These are phyloP conservation scores for Rhynchonycteris naso DNA, from an alignment of 2,797 vertebrate species.

Conservation along the genomic window DNA sequence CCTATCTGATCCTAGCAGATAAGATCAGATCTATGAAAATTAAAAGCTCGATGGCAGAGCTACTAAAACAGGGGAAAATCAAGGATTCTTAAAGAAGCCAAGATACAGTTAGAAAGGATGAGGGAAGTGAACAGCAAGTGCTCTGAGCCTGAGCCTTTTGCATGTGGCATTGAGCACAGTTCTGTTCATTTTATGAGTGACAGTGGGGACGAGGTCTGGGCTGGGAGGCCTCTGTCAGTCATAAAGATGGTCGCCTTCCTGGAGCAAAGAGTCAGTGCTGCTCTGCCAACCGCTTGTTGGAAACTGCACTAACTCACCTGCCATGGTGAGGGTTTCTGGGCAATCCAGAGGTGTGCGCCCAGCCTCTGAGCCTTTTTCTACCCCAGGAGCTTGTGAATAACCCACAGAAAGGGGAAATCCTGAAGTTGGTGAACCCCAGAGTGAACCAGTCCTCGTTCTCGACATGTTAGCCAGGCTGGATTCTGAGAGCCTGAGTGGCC, in stretches of 20 bases:
- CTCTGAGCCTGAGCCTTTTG: constrained; percentile 82
- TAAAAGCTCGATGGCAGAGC: constrained; percentile 90
- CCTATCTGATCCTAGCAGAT: background rate
- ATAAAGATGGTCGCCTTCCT: constrained; percentile 96
- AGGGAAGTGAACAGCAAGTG: constrained; percentile 81
- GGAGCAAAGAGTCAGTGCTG: constrained; percentile 89
- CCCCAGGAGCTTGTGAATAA: constrained; percentile 72
- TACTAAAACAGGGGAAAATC: constrained; percentile 93
- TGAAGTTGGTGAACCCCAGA: constrained; percentile 83
- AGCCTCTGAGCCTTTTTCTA: constrained; percentile 64
- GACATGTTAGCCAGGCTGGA: constrained; percentile 97
- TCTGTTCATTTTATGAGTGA: constrained; percentile 82
- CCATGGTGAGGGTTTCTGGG: constrained; percentile 80
- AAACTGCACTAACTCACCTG: constrained; percentile 77
- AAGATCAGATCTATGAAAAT: constrained; percentile 88
- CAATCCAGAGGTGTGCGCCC: constrained; percentile 79
- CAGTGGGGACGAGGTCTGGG: constrained; percentile 68
- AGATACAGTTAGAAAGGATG: constrained; percentile 84
- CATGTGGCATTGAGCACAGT: constrained; percentile 83
- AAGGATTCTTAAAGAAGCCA: constrained; percentile 84
- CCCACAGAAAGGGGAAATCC: constrained; percentile 57
- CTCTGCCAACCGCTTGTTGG: constrained; percentile 87
- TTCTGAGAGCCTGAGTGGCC: constrained; percentile 91
- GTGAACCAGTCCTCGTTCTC: constrained; percentile 90
- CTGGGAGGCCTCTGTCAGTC: constrained; percentile 89